Percentiles rank a stretch among this genome's conserved stretches.
Conservation (phyloP, 2,797 vertebrate genomes). For the Halcyon badia region DNA sequence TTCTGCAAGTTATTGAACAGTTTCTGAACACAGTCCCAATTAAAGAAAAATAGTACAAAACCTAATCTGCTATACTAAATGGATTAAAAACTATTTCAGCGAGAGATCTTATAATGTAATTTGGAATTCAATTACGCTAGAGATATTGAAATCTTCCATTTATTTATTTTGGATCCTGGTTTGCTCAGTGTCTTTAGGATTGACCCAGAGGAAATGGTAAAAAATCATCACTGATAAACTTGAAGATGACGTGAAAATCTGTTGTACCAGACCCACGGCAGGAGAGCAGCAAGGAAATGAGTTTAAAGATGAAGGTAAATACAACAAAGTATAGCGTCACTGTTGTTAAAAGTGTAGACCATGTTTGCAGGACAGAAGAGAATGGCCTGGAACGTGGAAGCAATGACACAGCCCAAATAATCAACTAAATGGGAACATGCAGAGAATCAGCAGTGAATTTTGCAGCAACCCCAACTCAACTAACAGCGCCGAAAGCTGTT, state of each 20-base stretch:
- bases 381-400: neutral
- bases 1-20: constrained; percentile 66
- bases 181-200: constrained; percentile 27
- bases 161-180: constrained; percentile 41
- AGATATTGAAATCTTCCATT: constrained; percentile 34
- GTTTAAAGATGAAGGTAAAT: neutral
- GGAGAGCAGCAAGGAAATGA: neutral
- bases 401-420: neutral
- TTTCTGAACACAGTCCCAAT: constrained; percentile 54
- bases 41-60: constrained; percentile 54
- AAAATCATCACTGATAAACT: constrained; percentile 27
- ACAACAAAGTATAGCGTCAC: neutral
- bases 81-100: constrained; percentile 67
- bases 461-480: neutral
- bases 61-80: constrained; percentile 54
- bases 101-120: constrained; percentile 39
- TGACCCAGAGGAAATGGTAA: constrained; percentile 64
- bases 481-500: neutral
- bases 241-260: constrained; percentile 6
- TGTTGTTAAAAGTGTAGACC: neutral
- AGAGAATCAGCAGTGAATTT: neutral
- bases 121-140: constrained; percentile 51
- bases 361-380: neutral
- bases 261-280: neutral
- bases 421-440: neutral